A percentile compares a stretch with the other conserved stretches of the same genome.
These are phyloP conservation scores for Lepidurus arcticus DNA, from an alignment of 1,140 invertebrate genomes.

Conservation along the genomic window DNA sequence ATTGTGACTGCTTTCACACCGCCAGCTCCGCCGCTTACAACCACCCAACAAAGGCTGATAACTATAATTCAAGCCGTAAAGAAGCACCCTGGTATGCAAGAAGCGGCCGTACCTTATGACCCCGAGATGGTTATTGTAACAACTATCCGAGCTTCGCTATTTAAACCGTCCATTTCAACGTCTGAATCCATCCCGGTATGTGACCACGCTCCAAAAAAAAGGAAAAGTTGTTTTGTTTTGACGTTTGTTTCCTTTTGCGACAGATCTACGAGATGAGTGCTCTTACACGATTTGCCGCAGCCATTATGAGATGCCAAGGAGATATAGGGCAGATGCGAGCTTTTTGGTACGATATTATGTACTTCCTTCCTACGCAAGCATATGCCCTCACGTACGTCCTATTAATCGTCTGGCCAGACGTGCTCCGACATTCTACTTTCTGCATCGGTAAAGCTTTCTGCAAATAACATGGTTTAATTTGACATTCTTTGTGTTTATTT, in stretches of 20 bases:
- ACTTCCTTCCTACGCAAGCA: neutral
- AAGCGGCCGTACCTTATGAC: neutral
- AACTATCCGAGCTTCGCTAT: neutral
- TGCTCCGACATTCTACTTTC: neutral
- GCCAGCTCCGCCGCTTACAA: conserved; percentile 22
- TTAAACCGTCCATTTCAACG: neutral
- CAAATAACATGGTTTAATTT: too few relatives aligned
- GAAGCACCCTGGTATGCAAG: neutral
- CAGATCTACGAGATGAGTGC: conserved; percentile 5
- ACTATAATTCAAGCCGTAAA: conserved; percentile 9
- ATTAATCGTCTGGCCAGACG: neutral
- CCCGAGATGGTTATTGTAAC: neutral
- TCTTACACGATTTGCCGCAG: neutral
- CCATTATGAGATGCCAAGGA: neutral
- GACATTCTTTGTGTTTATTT: neutral
- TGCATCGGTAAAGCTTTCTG: neutral
- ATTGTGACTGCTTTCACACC: conserved; percentile 23
- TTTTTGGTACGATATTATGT: conserved; percentile 8
- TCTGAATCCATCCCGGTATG: neutral
- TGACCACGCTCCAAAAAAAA: too few relatives aligned
- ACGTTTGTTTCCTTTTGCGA: neutral
- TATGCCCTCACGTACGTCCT: neutral
- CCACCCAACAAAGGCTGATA: neutral
- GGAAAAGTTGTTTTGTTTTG: neutral
- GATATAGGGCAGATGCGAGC: neutral